phyloP scores from a whole-genome alignment of 2,797 vertebrate genomes.

The Avahi laniger region DNA sequence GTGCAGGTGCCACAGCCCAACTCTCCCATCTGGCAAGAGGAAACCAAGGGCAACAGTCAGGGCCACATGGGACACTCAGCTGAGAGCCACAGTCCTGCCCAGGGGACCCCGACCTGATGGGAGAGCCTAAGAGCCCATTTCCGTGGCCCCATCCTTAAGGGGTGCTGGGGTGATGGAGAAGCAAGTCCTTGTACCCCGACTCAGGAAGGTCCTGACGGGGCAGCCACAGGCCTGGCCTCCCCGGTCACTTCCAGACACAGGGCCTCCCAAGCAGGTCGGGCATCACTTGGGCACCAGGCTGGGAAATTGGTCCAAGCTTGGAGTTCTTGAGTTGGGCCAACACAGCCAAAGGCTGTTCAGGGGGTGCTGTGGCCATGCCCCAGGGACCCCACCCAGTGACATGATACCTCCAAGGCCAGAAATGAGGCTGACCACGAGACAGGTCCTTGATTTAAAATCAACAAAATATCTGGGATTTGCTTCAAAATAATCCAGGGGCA shows the following conservation, averaged over 20 bases:
- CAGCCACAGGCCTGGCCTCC: background rate
- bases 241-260: background rate
- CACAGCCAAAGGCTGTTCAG: background rate
- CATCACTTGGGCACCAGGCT: background rate
- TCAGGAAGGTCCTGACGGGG: background rate
- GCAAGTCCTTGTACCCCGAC: background rate
- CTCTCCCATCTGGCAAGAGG: background rate
- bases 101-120: background rate
- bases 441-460: background rate
- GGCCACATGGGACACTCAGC: background rate
- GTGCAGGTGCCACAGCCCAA: background rate
- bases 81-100: background rate
- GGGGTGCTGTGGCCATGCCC: background rate
- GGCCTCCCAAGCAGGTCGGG: background rate
- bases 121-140: background rate
- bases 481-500: background rate
- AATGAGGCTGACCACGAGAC: background rate
- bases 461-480: background rate
- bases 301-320: background rate
- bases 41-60: background rate
- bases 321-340: background rate
- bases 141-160: background rate
- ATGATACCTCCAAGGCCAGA: background rate
- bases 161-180: background rate
- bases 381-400: background rate